Base-by-base conservation (phyloP, 2,797 vertebrate species). In the Pitangus sulphuratus region DNA sequence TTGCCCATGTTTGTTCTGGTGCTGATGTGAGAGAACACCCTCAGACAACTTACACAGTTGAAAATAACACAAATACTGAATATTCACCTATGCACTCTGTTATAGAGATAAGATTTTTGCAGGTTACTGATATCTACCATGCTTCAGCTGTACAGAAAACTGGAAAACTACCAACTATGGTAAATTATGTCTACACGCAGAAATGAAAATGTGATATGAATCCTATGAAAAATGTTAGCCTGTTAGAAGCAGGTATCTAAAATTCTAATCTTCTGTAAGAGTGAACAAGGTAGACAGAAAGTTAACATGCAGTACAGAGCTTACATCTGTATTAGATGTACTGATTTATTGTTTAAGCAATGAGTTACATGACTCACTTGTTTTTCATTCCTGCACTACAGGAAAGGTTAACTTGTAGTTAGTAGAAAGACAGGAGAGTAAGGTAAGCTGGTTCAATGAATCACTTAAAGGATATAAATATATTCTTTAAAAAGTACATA, bases 401-500 rank as follows among this genome's bases (percentile, higher is more conserved):
- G n/a, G 21, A 60, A 44, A 79, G 25, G 15, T 60, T 76, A 71
- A 71, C 25, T 70, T 79, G 48, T n/a, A 84, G 54, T 74, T 83
- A 74, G 40, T 20, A 80, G 64, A 33, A 84, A 66, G 54, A 89
- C 15, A 45, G 58, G 64, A 85, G 25, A 39, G 8, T n/a, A 90
- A 89, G 72, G 26, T 45, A 54, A 54, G 12, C 22, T 90, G 39
- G n/a, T 53, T 90, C 57, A 66, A 66, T 89, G 84, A 87, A 83
- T 89, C 82, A 87, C 30, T 84, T 74, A 25, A 48, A 84, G 35
- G 54, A 58, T 69, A 86, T 76, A 89, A 95, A 83, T 44, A 65
- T 4, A 57, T 78, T 28, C 20, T 81, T 81, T 3, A 12, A 66
- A 69, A 94, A 76, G 20, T 88, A 75, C 40, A 84, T 78, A 79